These are phyloP conservation scores for Nestor notabilis DNA, from an alignment of 2,113 vertebrate species.

Conservation along the genomic window DNA sequence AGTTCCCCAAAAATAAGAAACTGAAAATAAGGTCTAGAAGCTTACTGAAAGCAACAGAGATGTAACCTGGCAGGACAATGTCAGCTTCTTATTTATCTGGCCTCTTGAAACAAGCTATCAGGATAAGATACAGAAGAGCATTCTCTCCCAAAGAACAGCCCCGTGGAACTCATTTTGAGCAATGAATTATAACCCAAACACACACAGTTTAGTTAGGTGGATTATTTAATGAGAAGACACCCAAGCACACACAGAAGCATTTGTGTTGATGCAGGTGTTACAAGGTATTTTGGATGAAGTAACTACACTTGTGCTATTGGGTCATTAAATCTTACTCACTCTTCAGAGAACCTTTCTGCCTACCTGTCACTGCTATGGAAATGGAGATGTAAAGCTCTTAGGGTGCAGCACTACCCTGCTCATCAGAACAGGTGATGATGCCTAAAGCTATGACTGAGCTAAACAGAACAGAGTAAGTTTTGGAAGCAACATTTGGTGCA, in stretches of 20 bases:
- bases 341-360: background rate
- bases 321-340: background rate
- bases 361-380: background rate
- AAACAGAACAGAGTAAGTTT: background rate
- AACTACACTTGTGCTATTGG: background rate
- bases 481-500: background rate
- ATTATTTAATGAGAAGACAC: background rate
- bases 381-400: background rate
- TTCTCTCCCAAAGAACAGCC: background rate
- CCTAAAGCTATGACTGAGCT: conserved; percentile 11
- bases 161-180: background rate
- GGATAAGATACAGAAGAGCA: background rate
- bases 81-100: background rate
- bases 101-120: background rate
- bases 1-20: background rate
- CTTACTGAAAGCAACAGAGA: background rate
- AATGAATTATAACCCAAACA: background rate
- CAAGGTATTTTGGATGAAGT: background rate
- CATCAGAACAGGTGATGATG: conserved; percentile 17
- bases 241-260: background rate
- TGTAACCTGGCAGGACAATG: background rate
- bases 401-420: background rate
- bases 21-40: background rate
- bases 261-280: background rate
- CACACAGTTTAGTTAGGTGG: background rate